A percentile compares a stretch with the other conserved stretches of the same genome.
Evolutionary conservation across 1,140 invertebrate species (phyloP).

Genomic region (Alviniconcha marisindica): DNA sequence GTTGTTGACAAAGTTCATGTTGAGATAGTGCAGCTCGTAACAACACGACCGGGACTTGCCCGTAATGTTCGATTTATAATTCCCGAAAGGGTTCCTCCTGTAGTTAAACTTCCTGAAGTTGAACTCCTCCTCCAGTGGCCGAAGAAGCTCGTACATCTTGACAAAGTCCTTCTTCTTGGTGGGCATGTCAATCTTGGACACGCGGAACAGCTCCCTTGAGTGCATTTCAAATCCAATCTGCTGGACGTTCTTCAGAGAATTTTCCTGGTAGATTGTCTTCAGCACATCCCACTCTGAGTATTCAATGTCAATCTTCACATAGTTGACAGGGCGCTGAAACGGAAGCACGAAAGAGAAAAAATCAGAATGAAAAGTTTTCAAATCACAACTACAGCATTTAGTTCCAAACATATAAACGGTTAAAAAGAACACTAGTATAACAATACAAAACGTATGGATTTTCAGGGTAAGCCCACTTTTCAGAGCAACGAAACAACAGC

Average conservation of each 20-base stretch:
- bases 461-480: no score
- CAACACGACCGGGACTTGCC: constrained; percentile 53
- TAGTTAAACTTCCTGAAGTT: constrained; percentile 63
- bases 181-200: constrained; percentile 40
- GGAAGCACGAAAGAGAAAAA: no score
- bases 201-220: constrained; percentile 50
- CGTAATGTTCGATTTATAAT: constrained; percentile 49
- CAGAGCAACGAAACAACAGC: no score
- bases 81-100: constrained; percentile 61
- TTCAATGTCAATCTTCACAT: constrained; percentile 65
- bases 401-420: no score
- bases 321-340: constrained; percentile 49
- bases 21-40: constrained; percentile 63
- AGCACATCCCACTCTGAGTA: constrained; percentile 60
- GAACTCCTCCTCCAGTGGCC: constrained; percentile 45
- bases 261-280: constrained; percentile 47
- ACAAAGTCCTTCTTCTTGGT: constrained; percentile 52
- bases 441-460: no score
- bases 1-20: constrained; percentile 56
- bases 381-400: no score
- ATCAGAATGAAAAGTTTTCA: no score
- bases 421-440: no score
- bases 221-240: constrained; percentile 65
- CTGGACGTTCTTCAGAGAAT: constrained; percentile 55
- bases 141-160: constrained; percentile 55